These are phyloP conservation scores for Smithornis capensis DNA, from an alignment of 2,113 vertebrate species.

Conservation along the genomic window DNA sequence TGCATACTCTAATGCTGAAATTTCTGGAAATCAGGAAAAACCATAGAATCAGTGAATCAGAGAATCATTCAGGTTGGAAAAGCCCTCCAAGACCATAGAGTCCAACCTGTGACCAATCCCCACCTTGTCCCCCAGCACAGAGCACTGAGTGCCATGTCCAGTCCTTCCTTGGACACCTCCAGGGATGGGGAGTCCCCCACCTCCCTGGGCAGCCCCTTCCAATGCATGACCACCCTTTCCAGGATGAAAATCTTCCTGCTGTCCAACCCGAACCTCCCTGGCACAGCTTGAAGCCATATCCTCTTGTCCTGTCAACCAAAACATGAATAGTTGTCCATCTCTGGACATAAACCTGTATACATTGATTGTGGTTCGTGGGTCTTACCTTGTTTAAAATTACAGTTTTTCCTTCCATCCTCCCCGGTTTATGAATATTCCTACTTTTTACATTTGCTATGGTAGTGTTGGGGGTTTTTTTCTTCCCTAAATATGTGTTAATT, in stretches of 20 bases:
- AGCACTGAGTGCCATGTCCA: neutral
- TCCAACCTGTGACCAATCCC: accelerated
- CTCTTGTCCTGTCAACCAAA: neutral
- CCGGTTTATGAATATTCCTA: neutral
- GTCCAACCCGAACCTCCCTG: neutral
- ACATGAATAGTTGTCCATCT: neutral
- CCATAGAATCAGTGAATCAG: no score
- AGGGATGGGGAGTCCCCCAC: neutral
- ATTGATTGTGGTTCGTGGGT: neutral
- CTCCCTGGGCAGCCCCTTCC: neutral
- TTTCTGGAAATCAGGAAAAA: neutral
- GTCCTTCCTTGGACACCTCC: neutral
- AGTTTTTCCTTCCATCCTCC: accelerated
- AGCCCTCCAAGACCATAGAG: neutral
- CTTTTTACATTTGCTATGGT: neutral
- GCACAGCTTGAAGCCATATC: neutral
- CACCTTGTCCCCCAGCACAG: neutral
- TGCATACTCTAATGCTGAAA: neutral
- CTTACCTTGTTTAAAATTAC: neutral
- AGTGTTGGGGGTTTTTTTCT: neutral
- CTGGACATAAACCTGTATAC: accelerated
- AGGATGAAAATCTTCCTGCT: neutral
- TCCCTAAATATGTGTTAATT: neutral
- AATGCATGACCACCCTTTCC: neutral
- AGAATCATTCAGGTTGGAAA: neutral